Conservation (phyloP, 2,888 invertebrate species). For the Cheilosia soror region DNA sequence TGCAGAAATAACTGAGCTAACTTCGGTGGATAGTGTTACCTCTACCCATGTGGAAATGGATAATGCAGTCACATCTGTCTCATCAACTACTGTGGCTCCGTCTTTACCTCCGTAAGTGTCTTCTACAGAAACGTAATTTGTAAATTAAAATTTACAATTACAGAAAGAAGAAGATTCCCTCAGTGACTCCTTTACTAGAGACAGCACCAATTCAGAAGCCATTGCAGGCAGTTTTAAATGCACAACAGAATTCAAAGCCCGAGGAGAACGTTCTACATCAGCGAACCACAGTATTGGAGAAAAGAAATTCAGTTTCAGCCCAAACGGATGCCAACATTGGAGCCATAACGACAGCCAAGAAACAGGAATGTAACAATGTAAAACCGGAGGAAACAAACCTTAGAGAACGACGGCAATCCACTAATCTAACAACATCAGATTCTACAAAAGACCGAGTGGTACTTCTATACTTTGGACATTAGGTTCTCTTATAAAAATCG, state of each 20-base stretch:
- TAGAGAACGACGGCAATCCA: slow-evolving; percentile 81
- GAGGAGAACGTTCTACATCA: slow-evolving; percentile 60
- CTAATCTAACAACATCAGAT: slow-evolving; percentile 70
- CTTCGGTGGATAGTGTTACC: slow-evolving; percentile 89
- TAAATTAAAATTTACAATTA: slow-evolving; percentile 12
- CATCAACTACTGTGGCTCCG: slow-evolving; percentile 81
- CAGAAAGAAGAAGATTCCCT: slow-evolving; percentile 76
- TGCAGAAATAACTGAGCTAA: slow-evolving; percentile 89
- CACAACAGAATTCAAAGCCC: slow-evolving; percentile 65
- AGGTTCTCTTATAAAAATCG: neutral
- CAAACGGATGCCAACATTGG: slow-evolving; percentile 82
- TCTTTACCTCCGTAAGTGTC: slow-evolving; percentile 78
- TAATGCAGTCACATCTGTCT: slow-evolving; percentile 81
- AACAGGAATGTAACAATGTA: slow-evolving; percentile 78
- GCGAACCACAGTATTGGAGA: slow-evolving; percentile 77
- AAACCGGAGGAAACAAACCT: slow-evolving; percentile 78
- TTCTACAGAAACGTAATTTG: neutral
- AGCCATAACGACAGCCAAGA: slow-evolving; percentile 79
- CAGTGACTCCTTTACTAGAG: slow-evolving; percentile 64
- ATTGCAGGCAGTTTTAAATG: slow-evolving; percentile 40
- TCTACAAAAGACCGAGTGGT: slow-evolving; percentile 77
- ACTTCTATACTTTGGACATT: neutral
- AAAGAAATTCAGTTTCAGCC: slow-evolving; percentile 83
- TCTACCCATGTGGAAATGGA: slow-evolving; percentile 87
- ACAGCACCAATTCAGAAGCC: slow-evolving; percentile 57